These are phyloP conservation scores for Rhinophrynus dorsalis DNA, from an alignment of 2,797 vertebrate genomes.

Conservation along the genomic window DNA sequence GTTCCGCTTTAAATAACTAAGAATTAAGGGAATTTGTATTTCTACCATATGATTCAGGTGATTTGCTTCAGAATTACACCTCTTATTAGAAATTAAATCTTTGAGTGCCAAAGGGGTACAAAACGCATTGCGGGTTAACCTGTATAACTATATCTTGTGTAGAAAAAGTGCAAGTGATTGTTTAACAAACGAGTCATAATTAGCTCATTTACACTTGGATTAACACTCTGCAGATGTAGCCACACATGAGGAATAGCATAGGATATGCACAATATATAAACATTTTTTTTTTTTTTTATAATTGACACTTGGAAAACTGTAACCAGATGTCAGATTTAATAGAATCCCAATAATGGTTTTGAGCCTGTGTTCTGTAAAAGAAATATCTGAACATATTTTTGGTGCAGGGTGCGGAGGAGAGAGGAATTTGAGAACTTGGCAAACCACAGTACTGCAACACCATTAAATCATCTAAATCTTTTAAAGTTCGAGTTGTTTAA, in stretches of 20 bases:
- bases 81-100: too few species aligned
- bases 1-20: too few species aligned
- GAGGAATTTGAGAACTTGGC: slow-evolving; percentile 7
- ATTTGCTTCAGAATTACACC: too few species aligned
- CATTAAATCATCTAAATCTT: slow-evolving; percentile 38
- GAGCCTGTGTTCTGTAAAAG: not conserved
- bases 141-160: too few species aligned
- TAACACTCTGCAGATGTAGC: not conserved
- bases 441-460: slow-evolving; percentile 21
- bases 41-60: too few species aligned
- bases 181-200: not conserved
- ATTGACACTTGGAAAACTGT: not conserved
- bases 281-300: too few species aligned
- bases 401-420: not conserved
- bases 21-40: too few species aligned
- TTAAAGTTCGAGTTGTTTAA: slow-evolving; percentile 26
- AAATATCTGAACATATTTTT: not conserved
- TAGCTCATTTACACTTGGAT: not conserved
- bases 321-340: not conserved
- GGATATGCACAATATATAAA: too few species aligned
- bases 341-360: not conserved
- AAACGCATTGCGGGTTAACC: too few species aligned
- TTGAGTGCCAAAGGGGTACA: too few species aligned
- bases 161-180: too few species aligned
- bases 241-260: not conserved